Conservation (phyloP, 2,113 vertebrate species). For the Macaca fascicularis region T2T-MFA8v1.1 NC_088390.1:83875501-83876000, state of each 20-base stretch:
- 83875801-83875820: neutral
- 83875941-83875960: fast-evolving
- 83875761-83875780: constrained; percentile 42
- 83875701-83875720: neutral
- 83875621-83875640: neutral
- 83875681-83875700: neutral
- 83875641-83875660: neutral
- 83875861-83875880: neutral
- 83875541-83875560: fast-evolving
- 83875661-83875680: neutral
- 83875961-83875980: neutral
- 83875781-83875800: neutral
- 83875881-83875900: fast-evolving
- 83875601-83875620: neutral
- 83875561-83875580: neutral
- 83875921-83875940: fast-evolving
- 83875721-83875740: neutral
- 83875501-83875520: neutral
- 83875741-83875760: constrained; percentile 16
- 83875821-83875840: neutral
- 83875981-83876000: neutral
- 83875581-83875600: neutral
- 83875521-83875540: fast-evolving
- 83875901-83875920: neutral
- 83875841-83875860: neutral